Base-by-base conservation (phyloP, 1,140 invertebrate genomes). In the Drosophila carrolli region DNA sequence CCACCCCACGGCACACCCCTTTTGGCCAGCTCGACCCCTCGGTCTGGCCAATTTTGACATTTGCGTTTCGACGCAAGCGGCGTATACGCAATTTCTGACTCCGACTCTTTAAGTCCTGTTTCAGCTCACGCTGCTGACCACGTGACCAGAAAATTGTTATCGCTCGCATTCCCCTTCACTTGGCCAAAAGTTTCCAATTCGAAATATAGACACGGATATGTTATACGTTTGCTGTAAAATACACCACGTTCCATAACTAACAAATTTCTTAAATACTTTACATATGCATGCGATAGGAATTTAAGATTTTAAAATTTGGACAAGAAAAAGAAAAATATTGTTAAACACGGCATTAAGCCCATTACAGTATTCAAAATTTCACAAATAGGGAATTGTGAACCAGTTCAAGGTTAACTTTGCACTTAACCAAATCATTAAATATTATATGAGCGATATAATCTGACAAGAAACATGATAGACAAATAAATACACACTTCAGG, bases 21-120 rank as follows among this genome's bases (percentile, higher is more conserved):
- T 61, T 61, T 19, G 44, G 29, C 10, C 16, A 37, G 10, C 35
- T 9, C 23, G 19, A 40, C 38, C 68, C 29, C 23, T 37, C 32
- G 37, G 44, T 48, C 53, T 8, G 46, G 27, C 53, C 73, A 54
- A 51, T 73, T 73, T 63, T 65, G 81, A 62, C 63, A 74, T 81
- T 84, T 70, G 48, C 58, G 61, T 71, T 78, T 61, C 63, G 43
- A 61, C 35, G 23, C 66, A 81, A 75, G 53, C 72, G 70, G 58
- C 83, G 83, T 86, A 86, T 86, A 82, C 83, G 78, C 78, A 86
- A 86, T 81, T 78, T 61, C 80, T 53, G 60, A 37, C 60, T 68
- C 16, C 53, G 74, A 71, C 57, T 71, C 37, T 44, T 57, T 54
- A 77, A 66, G 35, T 43, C 51, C 37, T 48, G 37, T 54, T 54